Conservation (phyloP, 2,797 vertebrate species). For the Loris lydekkerianus region DNA sequence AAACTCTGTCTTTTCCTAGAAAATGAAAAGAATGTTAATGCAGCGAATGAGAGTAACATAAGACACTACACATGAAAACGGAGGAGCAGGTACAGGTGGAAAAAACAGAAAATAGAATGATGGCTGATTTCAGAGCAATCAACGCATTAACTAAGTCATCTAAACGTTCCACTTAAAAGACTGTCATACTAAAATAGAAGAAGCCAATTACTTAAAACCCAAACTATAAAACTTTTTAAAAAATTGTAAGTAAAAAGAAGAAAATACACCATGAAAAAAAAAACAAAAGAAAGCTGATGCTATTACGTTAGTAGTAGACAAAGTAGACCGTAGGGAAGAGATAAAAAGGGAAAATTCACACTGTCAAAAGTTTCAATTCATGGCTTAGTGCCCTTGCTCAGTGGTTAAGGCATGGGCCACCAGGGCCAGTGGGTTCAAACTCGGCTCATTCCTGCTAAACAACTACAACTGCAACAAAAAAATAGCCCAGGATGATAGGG, state of each 20-base stretch:
- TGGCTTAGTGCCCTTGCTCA: no score
- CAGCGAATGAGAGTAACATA: neutral
- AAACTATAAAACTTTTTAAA: neutral
- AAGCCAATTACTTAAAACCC: conserved; percentile 41
- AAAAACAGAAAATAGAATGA: neutral
- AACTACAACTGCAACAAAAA: no score
- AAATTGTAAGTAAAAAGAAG: neutral
- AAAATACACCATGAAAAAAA: neutral
- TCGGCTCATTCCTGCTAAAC: no score
- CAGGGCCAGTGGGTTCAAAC: no score
- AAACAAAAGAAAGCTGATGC: neutral
- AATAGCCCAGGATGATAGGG: no score
- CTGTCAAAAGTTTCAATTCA: neutral
- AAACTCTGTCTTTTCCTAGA: conserved; percentile 97
- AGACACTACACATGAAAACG: neutral
- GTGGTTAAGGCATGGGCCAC: no score
- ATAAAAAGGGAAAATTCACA: neutral
- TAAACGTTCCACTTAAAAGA: neutral
- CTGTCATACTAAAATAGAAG: neutral
- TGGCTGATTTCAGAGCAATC: neutral
- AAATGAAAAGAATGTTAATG: conserved; percentile 49
- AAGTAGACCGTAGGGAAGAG: neutral
- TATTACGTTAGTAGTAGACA: neutral
- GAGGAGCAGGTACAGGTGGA: neutral
- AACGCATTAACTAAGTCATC: neutral